Conservation (phyloP, 1,140 invertebrate species). For the Belonocnema kinseyi region DNA sequence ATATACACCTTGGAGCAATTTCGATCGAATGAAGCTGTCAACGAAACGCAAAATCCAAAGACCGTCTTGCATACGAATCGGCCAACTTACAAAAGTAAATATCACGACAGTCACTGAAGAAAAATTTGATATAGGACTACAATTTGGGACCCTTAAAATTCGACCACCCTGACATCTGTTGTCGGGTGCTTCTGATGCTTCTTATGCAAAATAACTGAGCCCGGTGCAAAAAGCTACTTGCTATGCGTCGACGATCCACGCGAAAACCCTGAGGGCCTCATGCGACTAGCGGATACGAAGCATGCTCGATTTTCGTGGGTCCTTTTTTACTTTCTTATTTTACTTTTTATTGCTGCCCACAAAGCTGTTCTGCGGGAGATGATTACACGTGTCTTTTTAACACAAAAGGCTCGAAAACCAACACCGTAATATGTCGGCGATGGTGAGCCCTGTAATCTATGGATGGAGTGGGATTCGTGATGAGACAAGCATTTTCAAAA, state of each 20-base stretch:
- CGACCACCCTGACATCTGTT: conserved; percentile 64
- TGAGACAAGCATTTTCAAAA: conserved; percentile 75
- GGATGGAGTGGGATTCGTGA: conserved; percentile 60
- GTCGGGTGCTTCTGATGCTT: conserved; percentile 57
- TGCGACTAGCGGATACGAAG: conserved; percentile 45
- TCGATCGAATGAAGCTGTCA: conserved; percentile 28
- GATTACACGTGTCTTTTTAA: conserved; percentile 77
- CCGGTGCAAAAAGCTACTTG: conserved; percentile 51
- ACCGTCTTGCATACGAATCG: conserved; percentile 26
- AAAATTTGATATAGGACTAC: conserved; percentile 41
- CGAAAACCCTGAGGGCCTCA: conserved; percentile 43
- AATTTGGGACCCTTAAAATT: conserved; percentile 58
- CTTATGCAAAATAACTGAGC: conserved; percentile 64
- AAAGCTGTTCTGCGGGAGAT: conserved; percentile 59
- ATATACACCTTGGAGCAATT: conserved; percentile 21
- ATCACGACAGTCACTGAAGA: conserved; percentile 23
- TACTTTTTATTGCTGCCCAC: conserved; percentile 50
- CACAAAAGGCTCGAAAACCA: conserved; percentile 78
- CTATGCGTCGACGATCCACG: conserved; percentile 47
- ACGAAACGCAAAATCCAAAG: conserved; percentile 2
- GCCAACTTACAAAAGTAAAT: conserved; percentile 37
- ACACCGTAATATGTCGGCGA: conserved; percentile 74
- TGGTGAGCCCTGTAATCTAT: conserved; percentile 74
- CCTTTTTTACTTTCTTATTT: conserved; percentile 50
- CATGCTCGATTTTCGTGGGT: conserved; percentile 52